Conservation (phyloP, 2,888 invertebrate species). For the Drosophila neotestacea region DNA sequence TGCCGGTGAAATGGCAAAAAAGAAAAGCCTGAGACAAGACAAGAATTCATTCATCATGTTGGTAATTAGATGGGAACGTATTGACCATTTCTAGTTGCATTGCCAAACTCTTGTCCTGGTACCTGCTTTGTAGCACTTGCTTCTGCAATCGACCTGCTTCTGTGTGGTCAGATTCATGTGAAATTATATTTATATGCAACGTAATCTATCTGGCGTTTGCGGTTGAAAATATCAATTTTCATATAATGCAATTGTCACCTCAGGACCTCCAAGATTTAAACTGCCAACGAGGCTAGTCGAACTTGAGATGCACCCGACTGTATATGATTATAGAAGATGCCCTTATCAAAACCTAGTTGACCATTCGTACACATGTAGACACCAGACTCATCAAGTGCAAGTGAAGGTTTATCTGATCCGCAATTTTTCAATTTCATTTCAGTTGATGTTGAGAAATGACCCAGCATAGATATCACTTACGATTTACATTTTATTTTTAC, state of each 20-base stretch:
- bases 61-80: constrained; percentile 51
- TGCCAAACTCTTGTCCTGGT: constrained; percentile 20
- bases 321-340: constrained; percentile 22
- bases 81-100: constrained; percentile 8
- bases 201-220: constrained; percentile 40
- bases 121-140: constrained; percentile 28
- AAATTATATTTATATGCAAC: constrained; percentile 23
- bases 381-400: constrained; percentile 21
- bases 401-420: constrained; percentile 65
- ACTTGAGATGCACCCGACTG: constrained; percentile 17
- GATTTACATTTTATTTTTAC: constrained; percentile 73
- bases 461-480: constrained; percentile 69
- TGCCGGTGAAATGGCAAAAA: constrained; percentile 44
- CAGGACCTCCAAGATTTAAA: constrained; percentile 40
- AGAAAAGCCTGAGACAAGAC: constrained; percentile 1
- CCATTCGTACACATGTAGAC: constrained; percentile 21
- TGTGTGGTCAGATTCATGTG: constrained; percentile 64
- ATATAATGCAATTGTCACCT: constrained; percentile 75
- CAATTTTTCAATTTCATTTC: constrained; percentile 77
- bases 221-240: constrained; percentile 73
- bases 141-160: constrained; percentile 10
- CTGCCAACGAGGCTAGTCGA: constrained; percentile 59
- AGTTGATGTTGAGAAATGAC: constrained; percentile 73
- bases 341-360: constrained; percentile 25
- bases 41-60: constrained; percentile 64